Evolutionary conservation across 2,797 vertebrate species (phyloP).

Genomic region (Pipistrellus kuhlii): DNA sequence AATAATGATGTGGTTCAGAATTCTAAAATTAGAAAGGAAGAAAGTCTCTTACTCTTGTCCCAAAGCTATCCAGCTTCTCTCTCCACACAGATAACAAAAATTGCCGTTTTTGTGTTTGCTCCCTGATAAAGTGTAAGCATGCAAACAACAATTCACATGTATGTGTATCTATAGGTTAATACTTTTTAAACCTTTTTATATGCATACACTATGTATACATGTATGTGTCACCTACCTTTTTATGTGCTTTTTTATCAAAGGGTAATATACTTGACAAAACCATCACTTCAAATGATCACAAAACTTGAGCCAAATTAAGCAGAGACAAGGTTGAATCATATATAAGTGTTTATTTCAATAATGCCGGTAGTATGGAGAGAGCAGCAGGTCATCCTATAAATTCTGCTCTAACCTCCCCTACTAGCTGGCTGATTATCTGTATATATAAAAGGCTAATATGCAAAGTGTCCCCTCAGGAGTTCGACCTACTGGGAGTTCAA

Average conservation of each 20-base stretch:
- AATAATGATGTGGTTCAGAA: conserved; percentile 13
- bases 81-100: background rate
- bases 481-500: too few relatives aligned
- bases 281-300: too few relatives aligned
- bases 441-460: too few relatives aligned
- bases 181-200: background rate
- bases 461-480: too few relatives aligned
- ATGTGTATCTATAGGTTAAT: background rate
- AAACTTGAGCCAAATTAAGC: too few relatives aligned
- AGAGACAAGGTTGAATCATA: too few relatives aligned
- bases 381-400: too few relatives aligned
- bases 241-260: background rate
- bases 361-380: too few relatives aligned
- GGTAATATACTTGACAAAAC: background rate
- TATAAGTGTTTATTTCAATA: too few relatives aligned
- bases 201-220: background rate
- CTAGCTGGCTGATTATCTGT: too few relatives aligned
- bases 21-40: conserved; percentile 24
- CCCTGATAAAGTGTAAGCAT: background rate
- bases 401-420: too few relatives aligned
- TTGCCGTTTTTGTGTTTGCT: background rate
- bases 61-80: background rate
- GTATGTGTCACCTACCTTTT: background rate
- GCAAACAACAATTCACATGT: background rate
- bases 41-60: background rate